These are phyloP conservation scores for Amphilophus citrinellus DNA, from an alignment of 2,113 vertebrate species.

Conservation along the genomic window DNA sequence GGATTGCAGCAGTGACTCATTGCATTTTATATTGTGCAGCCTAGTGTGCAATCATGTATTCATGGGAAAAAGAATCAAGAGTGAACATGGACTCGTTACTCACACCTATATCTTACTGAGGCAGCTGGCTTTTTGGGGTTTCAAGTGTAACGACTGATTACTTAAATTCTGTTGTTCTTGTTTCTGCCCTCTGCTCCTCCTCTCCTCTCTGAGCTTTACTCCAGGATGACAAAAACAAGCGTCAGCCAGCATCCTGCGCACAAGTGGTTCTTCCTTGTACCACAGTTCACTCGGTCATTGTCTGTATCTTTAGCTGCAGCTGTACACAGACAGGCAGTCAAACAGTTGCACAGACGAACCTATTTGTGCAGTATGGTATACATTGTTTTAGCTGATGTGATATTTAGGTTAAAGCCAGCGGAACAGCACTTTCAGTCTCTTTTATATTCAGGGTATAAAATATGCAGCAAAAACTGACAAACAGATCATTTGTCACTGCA, in stretches of 20 bases:
- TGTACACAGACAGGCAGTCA: conserved; percentile 3
- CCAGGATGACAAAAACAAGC: conserved; percentile 16
- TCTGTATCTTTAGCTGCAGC: background rate
- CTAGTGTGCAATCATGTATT: background rate
- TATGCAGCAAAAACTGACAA: background rate
- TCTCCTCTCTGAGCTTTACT: background rate
- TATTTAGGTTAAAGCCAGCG: background rate
- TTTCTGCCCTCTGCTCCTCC: background rate
- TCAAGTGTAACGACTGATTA: background rate
- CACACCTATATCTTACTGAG: background rate
- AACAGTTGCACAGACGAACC: background rate
- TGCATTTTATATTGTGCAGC: background rate
- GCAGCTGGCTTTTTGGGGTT: background rate
- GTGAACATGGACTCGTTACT: background rate
- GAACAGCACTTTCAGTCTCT: background rate
- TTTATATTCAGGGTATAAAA: background rate
- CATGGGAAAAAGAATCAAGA: background rate
- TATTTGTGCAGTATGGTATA: background rate
- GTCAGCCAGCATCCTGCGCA: conserved; percentile 46
- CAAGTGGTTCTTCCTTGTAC: conserved; percentile 65
- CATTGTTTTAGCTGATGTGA: background rate
- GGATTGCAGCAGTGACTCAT: background rate
- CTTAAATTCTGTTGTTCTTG: background rate
- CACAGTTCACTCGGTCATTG: background rate
- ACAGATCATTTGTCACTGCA: conserved; percentile 26